phyloP scores from a whole-genome alignment of 2,113 vertebrate species.

The Rattus rattus region DNA sequence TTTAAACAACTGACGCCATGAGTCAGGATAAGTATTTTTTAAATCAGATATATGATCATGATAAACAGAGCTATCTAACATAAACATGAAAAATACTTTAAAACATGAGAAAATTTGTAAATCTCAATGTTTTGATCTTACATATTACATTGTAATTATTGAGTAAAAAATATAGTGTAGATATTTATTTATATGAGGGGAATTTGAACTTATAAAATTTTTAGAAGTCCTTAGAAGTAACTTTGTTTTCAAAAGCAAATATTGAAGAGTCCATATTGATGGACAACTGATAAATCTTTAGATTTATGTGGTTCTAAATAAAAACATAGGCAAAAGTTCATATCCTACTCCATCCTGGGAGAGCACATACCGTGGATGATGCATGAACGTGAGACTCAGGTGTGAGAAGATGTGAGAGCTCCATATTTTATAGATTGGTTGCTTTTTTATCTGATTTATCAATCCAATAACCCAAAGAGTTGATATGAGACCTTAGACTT shows the following conservation, averaged over 20 bases:
- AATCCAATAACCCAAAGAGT: neutral
- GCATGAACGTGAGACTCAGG: neutral
- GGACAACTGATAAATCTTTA: neutral
- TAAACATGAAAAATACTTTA: neutral
- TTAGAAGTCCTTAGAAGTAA: neutral
- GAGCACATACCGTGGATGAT: neutral
- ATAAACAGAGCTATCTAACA: neutral
- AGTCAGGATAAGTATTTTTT: neutral
- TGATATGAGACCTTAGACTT: neutral
- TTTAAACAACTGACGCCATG: neutral
- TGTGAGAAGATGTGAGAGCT: neutral
- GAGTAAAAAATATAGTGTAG: neutral
- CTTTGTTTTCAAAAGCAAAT: neutral
- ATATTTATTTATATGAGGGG: neutral
- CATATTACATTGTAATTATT: neutral
- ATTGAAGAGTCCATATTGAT: neutral
- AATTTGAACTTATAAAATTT: neutral
- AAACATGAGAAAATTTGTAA: neutral
- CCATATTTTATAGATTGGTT: neutral
- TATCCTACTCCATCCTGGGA: neutral
- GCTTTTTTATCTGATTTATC: neutral
- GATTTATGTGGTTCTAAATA: neutral
- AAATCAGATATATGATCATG: neutral
- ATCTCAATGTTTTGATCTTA: neutral
- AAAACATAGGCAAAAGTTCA: neutral